phyloP scores from a whole-genome alignment of 1,140 invertebrate species.

The Bicyclus anynana region DNA sequence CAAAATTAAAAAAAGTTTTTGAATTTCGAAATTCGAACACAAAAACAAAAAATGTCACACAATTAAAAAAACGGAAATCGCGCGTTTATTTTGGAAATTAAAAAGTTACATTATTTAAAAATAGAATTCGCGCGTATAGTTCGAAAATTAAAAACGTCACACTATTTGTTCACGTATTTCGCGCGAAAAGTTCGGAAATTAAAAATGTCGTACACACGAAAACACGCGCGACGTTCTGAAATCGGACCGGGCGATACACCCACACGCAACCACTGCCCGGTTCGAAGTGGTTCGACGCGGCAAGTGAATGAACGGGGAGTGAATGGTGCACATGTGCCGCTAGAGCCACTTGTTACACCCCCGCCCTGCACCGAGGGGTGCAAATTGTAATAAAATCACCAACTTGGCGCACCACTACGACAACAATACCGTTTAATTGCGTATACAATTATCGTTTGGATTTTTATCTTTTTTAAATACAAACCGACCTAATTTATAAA shows the following conservation, averaged over 20 bases:
- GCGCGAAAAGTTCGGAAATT: background rate
- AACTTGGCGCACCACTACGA: conserved; percentile 32
- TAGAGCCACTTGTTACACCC: conserved; percentile 68
- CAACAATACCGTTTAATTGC: conserved; percentile 37
- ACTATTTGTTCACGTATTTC: conserved; percentile 2
- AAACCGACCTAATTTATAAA: background rate
- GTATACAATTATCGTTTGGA: conserved; percentile 14
- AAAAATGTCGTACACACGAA: conserved; percentile 20
- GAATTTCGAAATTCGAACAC: too few relatives aligned
- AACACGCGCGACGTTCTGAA: conserved; percentile 39
- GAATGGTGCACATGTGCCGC: conserved; percentile 48
- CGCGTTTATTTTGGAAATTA: too few relatives aligned
- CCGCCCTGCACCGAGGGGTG: conserved; percentile 51
- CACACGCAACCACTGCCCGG: conserved; percentile 31
- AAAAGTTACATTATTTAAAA: conserved; percentile 12
- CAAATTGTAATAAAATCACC: conserved; percentile 36
- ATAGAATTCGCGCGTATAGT: conserved; percentile 13
- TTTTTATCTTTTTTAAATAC: conserved; percentile 9
- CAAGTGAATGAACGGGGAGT: conserved; percentile 44
- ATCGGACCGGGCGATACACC: conserved; percentile 21
- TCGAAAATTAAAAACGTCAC: background rate
- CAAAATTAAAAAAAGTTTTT: too few relatives aligned
- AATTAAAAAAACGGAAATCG: too few relatives aligned
- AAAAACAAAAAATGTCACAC: too few relatives aligned
- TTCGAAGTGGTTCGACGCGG: conserved; percentile 36